These are phyloP conservation scores for Chlorops oryzae DNA, from an alignment of 1,140 invertebrate species.

Conservation along the genomic window DNA sequence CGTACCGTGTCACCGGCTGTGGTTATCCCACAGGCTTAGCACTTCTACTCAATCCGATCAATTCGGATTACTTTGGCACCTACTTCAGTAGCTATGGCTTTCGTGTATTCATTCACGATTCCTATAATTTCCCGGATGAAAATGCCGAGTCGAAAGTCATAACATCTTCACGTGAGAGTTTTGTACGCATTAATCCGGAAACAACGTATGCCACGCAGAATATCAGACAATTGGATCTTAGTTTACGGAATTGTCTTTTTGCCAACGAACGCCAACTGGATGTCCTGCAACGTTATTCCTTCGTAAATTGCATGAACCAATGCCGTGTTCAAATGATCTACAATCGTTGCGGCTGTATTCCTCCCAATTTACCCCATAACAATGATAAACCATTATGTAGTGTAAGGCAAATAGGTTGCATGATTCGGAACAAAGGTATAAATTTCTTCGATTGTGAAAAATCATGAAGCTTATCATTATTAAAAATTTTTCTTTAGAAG, in stretches of 20 bases:
- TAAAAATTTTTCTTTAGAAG: constrained; percentile 15
- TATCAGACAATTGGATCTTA: constrained; percentile 48
- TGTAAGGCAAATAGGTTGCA: constrained; percentile 25
- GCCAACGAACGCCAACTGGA: constrained; percentile 48
- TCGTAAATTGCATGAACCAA: constrained; percentile 58
- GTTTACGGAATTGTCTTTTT: constrained; percentile 55
- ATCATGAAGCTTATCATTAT: constrained; percentile 2
- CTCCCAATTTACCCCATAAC: constrained; percentile 52
- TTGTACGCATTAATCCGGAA: constrained; percentile 55
- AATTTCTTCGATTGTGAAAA: too few species aligned
- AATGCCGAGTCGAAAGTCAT: constrained; percentile 54
- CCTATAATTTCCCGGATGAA: constrained; percentile 57
- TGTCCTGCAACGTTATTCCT: constrained; percentile 52
- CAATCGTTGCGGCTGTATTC: constrained; percentile 54
- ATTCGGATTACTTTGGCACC: constrained; percentile 50
- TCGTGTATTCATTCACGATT: constrained; percentile 53
- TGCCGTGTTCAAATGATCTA: constrained; percentile 50
- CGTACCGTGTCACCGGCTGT: constrained; percentile 55
- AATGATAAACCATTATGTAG: constrained; percentile 34
- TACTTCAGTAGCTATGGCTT: constrained; percentile 44
- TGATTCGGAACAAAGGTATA: constrained; percentile 32
- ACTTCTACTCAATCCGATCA: constrained; percentile 50
- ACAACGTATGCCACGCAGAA: constrained; percentile 54
- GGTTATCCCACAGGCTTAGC: constrained; percentile 59
- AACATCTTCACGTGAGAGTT: constrained; percentile 51